Evolutionary conservation across 2,113 vertebrate species (phyloP).

Genomic region (Rhabdomys dilectus): DNA sequence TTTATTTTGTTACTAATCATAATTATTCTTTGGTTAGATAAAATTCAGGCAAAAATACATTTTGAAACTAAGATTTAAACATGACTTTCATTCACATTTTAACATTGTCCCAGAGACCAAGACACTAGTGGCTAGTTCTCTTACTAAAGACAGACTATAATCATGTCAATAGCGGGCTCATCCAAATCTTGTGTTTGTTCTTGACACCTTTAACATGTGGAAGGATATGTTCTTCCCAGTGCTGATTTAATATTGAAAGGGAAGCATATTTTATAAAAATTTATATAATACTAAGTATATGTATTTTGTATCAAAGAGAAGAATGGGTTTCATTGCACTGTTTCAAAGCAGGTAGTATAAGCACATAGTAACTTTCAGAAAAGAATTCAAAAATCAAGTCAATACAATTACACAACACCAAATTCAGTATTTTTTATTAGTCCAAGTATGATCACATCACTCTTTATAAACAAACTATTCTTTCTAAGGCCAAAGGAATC

Average conservation of each 20-base stretch:
- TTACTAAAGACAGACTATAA: slow-evolving; percentile 19
- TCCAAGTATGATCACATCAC: not conserved
- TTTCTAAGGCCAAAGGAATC: not conserved
- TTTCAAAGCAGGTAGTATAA: slow-evolving; percentile 31
- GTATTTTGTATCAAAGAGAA: not conserved
- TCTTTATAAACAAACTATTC: not conserved
- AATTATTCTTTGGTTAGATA: not conserved
- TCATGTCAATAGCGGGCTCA: not conserved
- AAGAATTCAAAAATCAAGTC: slow-evolving; percentile 32
- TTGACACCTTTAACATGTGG: slow-evolving; percentile 1
- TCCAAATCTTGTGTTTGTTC: slow-evolving; percentile 20
- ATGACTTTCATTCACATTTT: slow-evolving; percentile 36
- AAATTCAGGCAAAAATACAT: not conserved
- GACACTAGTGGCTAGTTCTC: not conserved
- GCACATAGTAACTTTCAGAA: slow-evolving; percentile 22
- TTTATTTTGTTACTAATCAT: not conserved
- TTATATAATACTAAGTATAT: not conserved
- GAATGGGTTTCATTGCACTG: not conserved
- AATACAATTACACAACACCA: not conserved
- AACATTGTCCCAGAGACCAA: not conserved
- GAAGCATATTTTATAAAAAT: slow-evolving; percentile 15
- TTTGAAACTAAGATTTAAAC: slow-evolving; percentile 35
- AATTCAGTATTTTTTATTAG: slow-evolving; percentile 47
- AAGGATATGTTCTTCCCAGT: not conserved
- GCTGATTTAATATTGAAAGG: not conserved